Percentiles rank a stretch among this genome's conserved stretches.
These are phyloP conservation scores for Pangasius krempfi DNA, from an alignment of 2,797 vertebrate genomes.

Conservation along the genomic window DNA sequence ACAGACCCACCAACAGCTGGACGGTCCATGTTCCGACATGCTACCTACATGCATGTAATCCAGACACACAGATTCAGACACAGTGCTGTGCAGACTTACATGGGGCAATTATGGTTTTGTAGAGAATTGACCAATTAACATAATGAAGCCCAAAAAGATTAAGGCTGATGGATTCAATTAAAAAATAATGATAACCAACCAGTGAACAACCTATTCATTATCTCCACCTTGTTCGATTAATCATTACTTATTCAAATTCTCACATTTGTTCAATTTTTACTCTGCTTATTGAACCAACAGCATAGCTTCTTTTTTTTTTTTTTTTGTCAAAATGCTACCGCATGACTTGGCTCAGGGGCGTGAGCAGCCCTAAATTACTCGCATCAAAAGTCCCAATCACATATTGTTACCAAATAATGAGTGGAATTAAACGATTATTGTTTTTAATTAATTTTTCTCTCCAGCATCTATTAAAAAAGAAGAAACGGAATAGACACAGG, in stretches of 20 bases:
- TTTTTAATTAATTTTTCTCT: conserved; percentile 69
- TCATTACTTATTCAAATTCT: conserved; percentile 14
- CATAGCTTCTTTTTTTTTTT: neutral
- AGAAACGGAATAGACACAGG: conserved; percentile 57
- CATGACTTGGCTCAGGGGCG: conserved; percentile 26
- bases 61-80: neutral
- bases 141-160: conserved; percentile 13
- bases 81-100: neutral
- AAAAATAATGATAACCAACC: conserved; percentile 3
- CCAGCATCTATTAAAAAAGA: conserved; percentile 59
- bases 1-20: neutral
- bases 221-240: conserved; percentile 10
- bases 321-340: neutral
- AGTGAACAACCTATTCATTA: conserved; percentile 21
- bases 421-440: conserved; percentile 67
- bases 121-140: conserved; percentile 18
- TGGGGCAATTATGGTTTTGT: neutral
- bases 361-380: conserved; percentile 55
- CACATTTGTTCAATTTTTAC: neutral
- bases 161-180: conserved; percentile 20
- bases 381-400: conserved; percentile 64
- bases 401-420: conserved; percentile 61
- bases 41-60: neutral
- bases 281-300: neutral
- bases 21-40: neutral